Percentiles rank a stretch among this genome's conserved stretches.
These are phyloP conservation scores for Anomalospiza imberbis DNA, from an alignment of 2,797 vertebrate species.

Conservation along the genomic window DNA sequence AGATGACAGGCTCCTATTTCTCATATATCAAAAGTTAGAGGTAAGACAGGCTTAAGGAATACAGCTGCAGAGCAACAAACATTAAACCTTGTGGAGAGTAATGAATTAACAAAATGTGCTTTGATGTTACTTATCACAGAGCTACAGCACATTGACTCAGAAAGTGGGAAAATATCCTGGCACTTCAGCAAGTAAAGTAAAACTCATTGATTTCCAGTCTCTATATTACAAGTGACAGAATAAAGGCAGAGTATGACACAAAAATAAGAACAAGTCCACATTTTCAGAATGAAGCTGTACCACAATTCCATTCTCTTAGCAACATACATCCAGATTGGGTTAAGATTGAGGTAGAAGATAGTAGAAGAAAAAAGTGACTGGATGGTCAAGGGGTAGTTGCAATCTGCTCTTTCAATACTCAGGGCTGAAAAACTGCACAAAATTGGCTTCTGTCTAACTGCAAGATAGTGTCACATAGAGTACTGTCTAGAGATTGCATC, in stretches of 20 bases:
- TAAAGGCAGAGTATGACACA: background rate
- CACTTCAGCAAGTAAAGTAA: background rate
- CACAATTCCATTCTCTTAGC: background rate
- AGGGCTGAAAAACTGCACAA: background rate
- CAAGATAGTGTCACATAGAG: background rate
- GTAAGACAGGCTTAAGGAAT: background rate
- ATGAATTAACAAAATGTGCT: conserved; percentile 3
- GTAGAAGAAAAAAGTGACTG: background rate
- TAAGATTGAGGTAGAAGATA: background rate
- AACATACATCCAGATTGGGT: background rate
- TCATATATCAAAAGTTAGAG: background rate
- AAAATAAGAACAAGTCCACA: background rate
- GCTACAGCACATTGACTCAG: background rate
- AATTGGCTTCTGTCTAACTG: background rate
- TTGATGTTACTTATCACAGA: conserved; percentile 39
- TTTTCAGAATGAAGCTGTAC: background rate
- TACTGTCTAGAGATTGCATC: background rate
- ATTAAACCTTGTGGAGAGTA: background rate
- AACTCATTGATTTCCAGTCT: conserved; percentile 27
- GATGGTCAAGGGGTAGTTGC: background rate
- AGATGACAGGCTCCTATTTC: background rate
- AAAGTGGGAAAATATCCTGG: conserved; percentile 6
- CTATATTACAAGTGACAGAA: background rate
- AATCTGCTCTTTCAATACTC: background rate
- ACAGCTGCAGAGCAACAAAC: background rate